Evolutionary conservation across 2,113 vertebrate species (phyloP).

Genomic region (Hyperopisus bebe): DNA sequence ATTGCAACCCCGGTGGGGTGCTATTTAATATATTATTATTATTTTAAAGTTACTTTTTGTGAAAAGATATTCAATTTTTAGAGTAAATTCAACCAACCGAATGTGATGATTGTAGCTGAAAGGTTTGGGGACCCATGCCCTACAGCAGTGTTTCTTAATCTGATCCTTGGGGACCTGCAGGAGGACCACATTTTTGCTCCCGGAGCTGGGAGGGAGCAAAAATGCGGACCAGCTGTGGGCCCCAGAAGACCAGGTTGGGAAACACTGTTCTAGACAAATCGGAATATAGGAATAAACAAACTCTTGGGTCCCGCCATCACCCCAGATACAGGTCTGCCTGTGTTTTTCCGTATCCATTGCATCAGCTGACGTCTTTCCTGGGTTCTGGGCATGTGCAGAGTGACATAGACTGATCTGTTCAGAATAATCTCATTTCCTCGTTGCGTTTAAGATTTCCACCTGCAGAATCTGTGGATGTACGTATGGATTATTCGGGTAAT

Average conservation of each 20-base stretch:
- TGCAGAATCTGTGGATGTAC: neutral
- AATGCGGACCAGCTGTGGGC: neutral
- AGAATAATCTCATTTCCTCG: neutral
- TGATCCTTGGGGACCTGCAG: neutral
- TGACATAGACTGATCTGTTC: neutral
- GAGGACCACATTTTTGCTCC: neutral
- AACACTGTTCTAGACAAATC: neutral
- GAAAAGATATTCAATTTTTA: neutral
- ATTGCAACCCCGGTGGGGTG: neutral
- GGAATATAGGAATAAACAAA: neutral
- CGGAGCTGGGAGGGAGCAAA: neutral
- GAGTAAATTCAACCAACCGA: neutral
- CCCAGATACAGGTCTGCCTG: neutral
- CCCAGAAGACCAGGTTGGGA: neutral
- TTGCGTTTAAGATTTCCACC: neutral
- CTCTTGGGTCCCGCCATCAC: neutral
- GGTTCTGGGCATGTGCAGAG: neutral
- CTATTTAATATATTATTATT: neutral
- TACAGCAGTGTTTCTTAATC: neutral
- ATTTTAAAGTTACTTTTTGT: neutral
- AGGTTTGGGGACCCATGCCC: neutral
- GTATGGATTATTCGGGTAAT: neutral
- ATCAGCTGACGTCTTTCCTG: neutral
- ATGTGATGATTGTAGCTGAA: neutral
- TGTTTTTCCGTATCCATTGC: neutral